Percentiles rank a stretch among this genome's conserved stretches.
Conservation (phyloP, 2,888 invertebrate genomes). For the Pollenia angustigena region DNA sequence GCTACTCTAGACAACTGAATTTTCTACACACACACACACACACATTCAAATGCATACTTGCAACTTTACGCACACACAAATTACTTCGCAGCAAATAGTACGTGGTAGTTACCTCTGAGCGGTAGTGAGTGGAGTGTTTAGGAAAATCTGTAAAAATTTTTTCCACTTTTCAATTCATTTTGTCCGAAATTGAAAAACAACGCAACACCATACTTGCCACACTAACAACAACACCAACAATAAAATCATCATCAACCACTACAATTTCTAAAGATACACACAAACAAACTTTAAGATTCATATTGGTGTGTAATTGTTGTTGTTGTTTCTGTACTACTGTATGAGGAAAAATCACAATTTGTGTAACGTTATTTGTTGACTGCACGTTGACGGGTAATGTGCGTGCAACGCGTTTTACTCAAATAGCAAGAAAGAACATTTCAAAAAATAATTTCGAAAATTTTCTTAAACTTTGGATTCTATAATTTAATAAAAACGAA, state of each 20-base stretch:
- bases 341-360: constrained; percentile 71
- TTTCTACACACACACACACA: constrained; percentile 53
- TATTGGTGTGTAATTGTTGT: constrained; percentile 35
- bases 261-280: constrained; percentile 64
- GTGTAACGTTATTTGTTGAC: constrained; percentile 81
- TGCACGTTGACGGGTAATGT: constrained; percentile 81
- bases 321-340: constrained; percentile 56
- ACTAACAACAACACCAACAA: constrained; percentile 72
- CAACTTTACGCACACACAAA: constrained; percentile 44
- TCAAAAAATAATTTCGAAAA: constrained; percentile 46
- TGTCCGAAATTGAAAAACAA: constrained; percentile 63
- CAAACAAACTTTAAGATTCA: constrained; percentile 50
- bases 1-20: constrained; percentile 60
- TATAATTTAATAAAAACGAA: background rate
- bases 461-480: constrained; percentile 30
- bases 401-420: constrained; percentile 77
- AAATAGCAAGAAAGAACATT: constrained; percentile 55
- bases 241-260: constrained; percentile 41
- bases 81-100: constrained; percentile 3
- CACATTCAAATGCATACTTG: constrained; percentile 13
- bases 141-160: constrained; percentile 59
- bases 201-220: constrained; percentile 61
- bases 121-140: constrained; percentile 61
- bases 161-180: constrained; percentile 54
- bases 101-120: constrained; percentile 48